These are phyloP conservation scores for Bolinopsis microptera DNA, from an alignment of 37 sponge, comb jelly and placozoan genomes.

Conservation along the genomic window DNA sequence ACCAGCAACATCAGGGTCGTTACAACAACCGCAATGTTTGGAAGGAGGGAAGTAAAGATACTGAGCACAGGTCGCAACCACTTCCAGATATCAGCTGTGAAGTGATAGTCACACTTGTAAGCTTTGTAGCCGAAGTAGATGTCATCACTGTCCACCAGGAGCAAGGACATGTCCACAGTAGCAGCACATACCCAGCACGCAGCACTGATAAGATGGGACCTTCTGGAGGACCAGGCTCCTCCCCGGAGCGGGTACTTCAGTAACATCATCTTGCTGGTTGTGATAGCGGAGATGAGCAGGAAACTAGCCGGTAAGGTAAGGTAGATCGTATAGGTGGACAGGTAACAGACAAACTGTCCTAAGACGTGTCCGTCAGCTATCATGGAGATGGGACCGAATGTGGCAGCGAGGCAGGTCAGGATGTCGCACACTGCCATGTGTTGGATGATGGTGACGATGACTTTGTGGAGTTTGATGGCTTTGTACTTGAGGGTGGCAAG, in stretches of 20 bases:
- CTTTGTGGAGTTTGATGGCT: background rate
- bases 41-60: background rate
- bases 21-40: background rate
- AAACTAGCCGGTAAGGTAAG: background rate
- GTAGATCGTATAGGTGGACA: background rate
- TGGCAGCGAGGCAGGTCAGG: background rate
- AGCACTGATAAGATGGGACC: background rate
- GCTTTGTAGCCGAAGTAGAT: background rate
- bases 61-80: background rate
- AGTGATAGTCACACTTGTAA: background rate
- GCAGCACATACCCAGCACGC: background rate
- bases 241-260: background rate
- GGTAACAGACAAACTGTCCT: background rate
- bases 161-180: background rate
- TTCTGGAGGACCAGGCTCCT: background rate
- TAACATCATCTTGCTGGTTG: background rate
- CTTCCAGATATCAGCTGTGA: constrained; percentile 10
- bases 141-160: background rate
- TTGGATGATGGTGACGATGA: background rate
- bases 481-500: background rate
- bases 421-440: background rate
- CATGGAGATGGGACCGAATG: background rate
- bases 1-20: background rate
- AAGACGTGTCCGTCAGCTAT: background rate
- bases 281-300: background rate